phyloP scores from a whole-genome alignment of 2,888 invertebrate genomes.

The Augiades crinisus region DNA sequence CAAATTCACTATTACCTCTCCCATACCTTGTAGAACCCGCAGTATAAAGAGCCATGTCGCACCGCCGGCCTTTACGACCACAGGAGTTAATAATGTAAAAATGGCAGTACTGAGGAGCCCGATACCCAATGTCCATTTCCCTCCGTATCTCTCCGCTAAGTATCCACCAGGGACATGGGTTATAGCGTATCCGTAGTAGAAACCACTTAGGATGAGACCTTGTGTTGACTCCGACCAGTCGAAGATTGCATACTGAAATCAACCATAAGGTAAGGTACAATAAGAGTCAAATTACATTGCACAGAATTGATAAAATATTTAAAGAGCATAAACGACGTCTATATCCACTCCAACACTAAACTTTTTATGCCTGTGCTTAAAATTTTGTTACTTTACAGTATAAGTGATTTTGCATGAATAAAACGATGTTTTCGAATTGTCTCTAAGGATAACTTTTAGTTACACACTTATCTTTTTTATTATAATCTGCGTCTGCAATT shows the following conservation, averaged over 20 bases:
- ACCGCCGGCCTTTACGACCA: conserved; percentile 83
- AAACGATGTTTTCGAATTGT: too few relatives aligned
- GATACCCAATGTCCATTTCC: conserved; percentile 90
- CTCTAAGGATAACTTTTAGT: too few relatives aligned
- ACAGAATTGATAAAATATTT: neutral
- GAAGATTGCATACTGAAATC: conserved; percentile 75
- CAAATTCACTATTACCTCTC: conserved; percentile 81
- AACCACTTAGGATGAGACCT: conserved; percentile 89
- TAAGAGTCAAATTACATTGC: neutral
- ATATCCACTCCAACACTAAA: neutral
- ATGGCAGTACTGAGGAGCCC: conserved; percentile 91
- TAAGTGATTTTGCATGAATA: too few relatives aligned
- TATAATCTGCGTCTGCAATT: too few relatives aligned
- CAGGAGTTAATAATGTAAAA: conserved; percentile 90
- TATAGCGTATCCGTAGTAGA: conserved; percentile 93
- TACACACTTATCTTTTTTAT: too few relatives aligned
- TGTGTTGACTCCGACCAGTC: conserved; percentile 88
- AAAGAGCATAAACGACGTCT: neutral
- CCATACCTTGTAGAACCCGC: conserved; percentile 88
- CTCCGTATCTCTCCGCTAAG: conserved; percentile 91
- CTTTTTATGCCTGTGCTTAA: neutral
- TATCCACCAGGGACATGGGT: conserved; percentile 93
- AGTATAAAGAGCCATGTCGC: conserved; percentile 80
- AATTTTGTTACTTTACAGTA: neutral
- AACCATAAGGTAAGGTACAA: neutral